Evolutionary conservation across 2,113 vertebrate genomes (phyloP).

Genomic region (Chinchilla lanigera): DNA sequence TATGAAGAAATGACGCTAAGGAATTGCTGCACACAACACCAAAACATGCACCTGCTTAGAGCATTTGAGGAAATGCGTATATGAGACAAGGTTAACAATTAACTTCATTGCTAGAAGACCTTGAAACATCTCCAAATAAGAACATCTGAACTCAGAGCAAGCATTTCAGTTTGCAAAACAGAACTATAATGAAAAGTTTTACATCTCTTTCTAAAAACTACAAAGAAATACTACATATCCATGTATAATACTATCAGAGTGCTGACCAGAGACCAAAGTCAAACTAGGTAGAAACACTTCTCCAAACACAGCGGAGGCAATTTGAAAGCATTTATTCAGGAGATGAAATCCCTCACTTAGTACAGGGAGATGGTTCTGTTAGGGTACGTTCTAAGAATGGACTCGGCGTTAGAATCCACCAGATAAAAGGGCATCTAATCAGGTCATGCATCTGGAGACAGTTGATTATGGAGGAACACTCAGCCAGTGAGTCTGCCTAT

Average conservation of each 20-base stretch:
- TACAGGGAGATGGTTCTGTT: neutral
- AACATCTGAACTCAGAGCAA: neutral
- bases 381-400: neutral
- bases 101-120: neutral
- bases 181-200: neutral
- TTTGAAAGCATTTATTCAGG: neutral
- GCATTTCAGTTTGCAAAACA: neutral
- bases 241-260: neutral
- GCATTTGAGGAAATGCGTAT: slow-evolving; percentile 1
- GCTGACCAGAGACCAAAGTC: neutral
- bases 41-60: neutral
- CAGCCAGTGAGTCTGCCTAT: neutral
- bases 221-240: neutral
- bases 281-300: neutral
- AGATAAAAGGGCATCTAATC: neutral
- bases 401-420: neutral
- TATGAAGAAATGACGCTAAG: neutral
- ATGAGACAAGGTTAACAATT: slow-evolving; percentile 39
- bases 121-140: slow-evolving; percentile 29
- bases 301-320: neutral
- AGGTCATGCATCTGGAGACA: neutral
- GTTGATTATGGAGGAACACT: neutral
- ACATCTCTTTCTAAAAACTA: neutral
- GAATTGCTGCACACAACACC: neutral
- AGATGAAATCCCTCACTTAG: neutral